Evolutionary conservation across 2,888 invertebrate genomes (phyloP), one percentile per base, ranked within the genome.

Genomic region (Strigamia maritima): DNA sequence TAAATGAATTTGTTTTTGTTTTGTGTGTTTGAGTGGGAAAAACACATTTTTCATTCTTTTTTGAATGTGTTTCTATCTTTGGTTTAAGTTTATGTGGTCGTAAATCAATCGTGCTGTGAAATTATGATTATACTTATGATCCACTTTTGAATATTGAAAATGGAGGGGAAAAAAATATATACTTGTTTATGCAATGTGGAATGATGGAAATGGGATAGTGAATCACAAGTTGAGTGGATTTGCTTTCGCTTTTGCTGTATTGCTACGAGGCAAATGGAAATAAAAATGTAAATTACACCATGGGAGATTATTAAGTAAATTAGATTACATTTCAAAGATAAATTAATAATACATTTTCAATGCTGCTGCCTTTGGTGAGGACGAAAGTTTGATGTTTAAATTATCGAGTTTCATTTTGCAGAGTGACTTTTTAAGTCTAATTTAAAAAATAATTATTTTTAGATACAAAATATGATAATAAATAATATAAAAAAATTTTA

Each of bases 1-100:
- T 22, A 24, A 60, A 60, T 60, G 60, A 60, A 60, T 60, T 60
- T 60, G 60, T 60, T 60, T 60, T 60, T 60, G 60, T 60, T 35
- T 35, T 35, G 35, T 12, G 49, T 49, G 49, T 10, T 7, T 19
- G 4, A 60, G 10, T 60, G 19, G 19, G 24, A 60, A 60, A 60
- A 19, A 60, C 6, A 60, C 24, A 60, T 24, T 60, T 60, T 60
- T 60, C 44, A 44, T 44, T 14, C 44, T 1, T 2, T 6, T 35
- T 44, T 44, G 44, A 16, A 44, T n/a, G 44, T 44, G 44, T 44
- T 44, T 44, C 44, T 44, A 60, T 24, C 60, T 60, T 60, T 60
- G 19, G 10, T 22, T 60, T 60, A 22, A 3, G 19, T n/a, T 24
- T 60, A 12, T 22, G 60, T 8, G 19, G 19, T 24, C 24, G 24